Evolutionary conservation across 2,797 vertebrate genomes (phyloP).

Genomic region (Hafferia zeledoni): DNA sequence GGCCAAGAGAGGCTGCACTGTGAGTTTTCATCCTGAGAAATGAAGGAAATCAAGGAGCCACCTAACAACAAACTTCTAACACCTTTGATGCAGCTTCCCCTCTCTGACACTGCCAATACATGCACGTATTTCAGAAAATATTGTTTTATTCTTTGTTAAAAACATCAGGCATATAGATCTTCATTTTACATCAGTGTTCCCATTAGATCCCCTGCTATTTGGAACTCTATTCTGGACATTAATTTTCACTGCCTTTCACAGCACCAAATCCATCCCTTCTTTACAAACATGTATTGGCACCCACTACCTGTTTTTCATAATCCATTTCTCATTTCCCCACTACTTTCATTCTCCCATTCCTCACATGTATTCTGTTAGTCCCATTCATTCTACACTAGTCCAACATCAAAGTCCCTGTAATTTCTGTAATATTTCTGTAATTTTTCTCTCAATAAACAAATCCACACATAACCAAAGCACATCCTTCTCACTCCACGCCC

Average conservation of each 20-base stretch:
- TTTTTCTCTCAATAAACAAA: neutral
- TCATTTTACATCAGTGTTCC: neutral
- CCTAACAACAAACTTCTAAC: neutral
- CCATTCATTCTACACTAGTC: neutral
- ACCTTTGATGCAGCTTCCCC: neutral
- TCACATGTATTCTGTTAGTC: neutral
- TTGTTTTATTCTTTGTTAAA: neutral
- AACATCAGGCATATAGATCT: neutral
- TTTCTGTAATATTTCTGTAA: neutral
- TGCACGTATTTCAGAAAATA: neutral
- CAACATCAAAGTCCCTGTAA: neutral
- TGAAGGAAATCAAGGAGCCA: neutral
- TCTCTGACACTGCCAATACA: neutral
- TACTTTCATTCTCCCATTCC: neutral
- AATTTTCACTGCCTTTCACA: neutral
- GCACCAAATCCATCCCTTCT: neutral
- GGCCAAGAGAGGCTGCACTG: neutral
- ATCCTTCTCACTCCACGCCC: neutral
- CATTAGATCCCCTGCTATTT: neutral
- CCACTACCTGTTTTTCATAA: neutral
- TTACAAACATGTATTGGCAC: neutral
- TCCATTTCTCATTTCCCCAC: neutral
- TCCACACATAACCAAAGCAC: neutral
- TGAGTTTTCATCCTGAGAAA: neutral
- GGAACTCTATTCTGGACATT: neutral